A percentile compares a stretch with the other conserved stretches of the same genome.
phyloP scores from a whole-genome alignment of 2,888 invertebrate species.

The Homarus gammarus region DNA sequence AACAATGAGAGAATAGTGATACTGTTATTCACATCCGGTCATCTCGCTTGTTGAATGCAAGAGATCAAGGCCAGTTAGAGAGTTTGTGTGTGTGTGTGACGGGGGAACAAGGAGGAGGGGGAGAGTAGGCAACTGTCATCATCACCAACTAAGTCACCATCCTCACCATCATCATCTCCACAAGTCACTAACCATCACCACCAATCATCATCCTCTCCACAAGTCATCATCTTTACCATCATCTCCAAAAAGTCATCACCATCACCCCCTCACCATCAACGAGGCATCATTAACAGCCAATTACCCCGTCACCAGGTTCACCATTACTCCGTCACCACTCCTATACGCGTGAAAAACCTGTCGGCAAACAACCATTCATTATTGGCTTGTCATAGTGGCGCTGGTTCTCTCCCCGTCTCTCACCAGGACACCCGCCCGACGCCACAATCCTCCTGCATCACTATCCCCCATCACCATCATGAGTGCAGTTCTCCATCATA shows the following conservation, averaged over 20 bases:
- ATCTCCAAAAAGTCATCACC: not conserved
- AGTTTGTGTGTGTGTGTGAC: not conserved
- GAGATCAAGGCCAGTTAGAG: not conserved
- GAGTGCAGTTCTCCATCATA: no score
- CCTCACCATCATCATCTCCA: not conserved
- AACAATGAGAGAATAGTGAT: not conserved
- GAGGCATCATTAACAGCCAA: constrained; percentile 19
- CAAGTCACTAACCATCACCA: not conserved
- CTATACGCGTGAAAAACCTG: not conserved
- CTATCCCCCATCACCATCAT: constrained; percentile 27
- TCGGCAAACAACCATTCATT: constrained; percentile 49
- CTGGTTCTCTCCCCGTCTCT: not conserved
- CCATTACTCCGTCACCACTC: not conserved
- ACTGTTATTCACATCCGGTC: not conserved
- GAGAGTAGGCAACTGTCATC: no score
- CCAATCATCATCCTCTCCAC: not conserved
- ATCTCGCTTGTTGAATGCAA: not conserved
- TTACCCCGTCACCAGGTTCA: constrained; percentile 15
- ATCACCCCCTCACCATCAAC: not conserved
- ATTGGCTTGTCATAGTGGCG: not conserved
- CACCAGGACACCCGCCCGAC: not conserved
- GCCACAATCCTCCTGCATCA: constrained; percentile 12
- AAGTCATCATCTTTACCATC: constrained; percentile 3
- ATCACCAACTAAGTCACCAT: not conserved
- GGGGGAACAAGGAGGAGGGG: no score